Percentiles rank a stretch among this genome's conserved stretches.
Evolutionary conservation across 2,113 vertebrate genomes (phyloP).

Genomic region (Coryphaenoides rupestris): DNA sequence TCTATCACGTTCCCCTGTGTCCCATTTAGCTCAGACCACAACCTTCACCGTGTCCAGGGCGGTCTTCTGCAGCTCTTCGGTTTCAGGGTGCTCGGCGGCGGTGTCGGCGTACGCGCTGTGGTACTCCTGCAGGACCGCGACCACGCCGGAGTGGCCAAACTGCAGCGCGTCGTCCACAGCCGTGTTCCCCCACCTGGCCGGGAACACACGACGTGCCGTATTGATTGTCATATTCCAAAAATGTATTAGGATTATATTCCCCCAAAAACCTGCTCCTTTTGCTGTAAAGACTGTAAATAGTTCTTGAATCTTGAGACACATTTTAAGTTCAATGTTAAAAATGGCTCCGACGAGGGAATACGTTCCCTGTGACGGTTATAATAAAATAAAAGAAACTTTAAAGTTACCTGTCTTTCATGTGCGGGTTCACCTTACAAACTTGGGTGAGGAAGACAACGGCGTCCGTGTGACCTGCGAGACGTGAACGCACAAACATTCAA

Average conservation of each 20-base stretch:
- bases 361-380: not conserved
- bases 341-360: not conserved
- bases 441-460: slow-evolving; percentile 81
- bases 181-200: slow-evolving; percentile 83
- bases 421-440: slow-evolving; percentile 81
- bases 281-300: too few species aligned
- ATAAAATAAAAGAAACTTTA: too few species aligned
- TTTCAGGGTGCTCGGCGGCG: slow-evolving; percentile 24
- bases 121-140: slow-evolving; percentile 78
- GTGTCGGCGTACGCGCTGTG: slow-evolving; percentile 58
- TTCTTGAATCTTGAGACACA: too few species aligned
- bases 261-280: too few species aligned
- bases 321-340: not conserved
- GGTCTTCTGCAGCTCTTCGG: slow-evolving; percentile 66
- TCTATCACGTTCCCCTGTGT: slow-evolving; percentile 12
- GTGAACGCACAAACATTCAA: not conserved
- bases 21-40: slow-evolving; percentile 61
- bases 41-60: slow-evolving; percentile 68
- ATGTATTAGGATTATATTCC: too few species aligned
- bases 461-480: slow-evolving; percentile 74
- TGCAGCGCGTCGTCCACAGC: slow-evolving; percentile 81
- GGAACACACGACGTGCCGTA: too few species aligned
- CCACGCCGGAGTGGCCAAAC: slow-evolving; percentile 75
- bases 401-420: slow-evolving; percentile 79
- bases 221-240: too few species aligned